These are phyloP conservation scores for Indicator maculatus DNA, from an alignment of 2,113 vertebrate species.

Conservation along the genomic window DNA sequence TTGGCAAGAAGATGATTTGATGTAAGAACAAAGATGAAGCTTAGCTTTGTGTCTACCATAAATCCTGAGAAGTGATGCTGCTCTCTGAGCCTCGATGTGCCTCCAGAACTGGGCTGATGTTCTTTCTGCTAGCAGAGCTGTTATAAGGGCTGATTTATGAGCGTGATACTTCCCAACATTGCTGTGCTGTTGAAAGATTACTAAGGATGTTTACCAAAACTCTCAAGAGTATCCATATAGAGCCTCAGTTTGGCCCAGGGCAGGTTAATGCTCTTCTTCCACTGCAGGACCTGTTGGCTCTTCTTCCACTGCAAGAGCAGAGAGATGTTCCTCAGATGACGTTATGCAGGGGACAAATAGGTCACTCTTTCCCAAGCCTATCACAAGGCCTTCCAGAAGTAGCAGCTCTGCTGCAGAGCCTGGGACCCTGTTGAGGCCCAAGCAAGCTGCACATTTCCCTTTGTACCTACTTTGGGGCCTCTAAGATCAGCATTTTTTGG, in stretches of 20 bases:
- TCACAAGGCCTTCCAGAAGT: background rate
- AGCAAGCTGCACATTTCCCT: background rate
- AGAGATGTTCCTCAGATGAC: background rate
- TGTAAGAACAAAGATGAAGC: background rate
- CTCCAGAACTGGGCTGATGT: background rate
- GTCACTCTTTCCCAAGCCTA: background rate
- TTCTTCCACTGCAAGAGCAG: background rate
- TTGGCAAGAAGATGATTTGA: slow-evolving; percentile 47
- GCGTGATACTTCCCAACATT: background rate
- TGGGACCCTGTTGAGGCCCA: fast-evolving
- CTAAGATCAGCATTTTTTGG: background rate
- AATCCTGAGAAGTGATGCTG: background rate
- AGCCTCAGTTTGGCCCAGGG: background rate
- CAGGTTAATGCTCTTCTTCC: background rate
- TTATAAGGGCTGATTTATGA: background rate
- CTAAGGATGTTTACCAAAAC: background rate
- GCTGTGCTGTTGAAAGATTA: slow-evolving; percentile 4
- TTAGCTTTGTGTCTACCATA: background rate
- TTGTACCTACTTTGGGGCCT: slow-evolving; percentile 11
- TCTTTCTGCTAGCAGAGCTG: background rate
- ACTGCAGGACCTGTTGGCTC: background rate
- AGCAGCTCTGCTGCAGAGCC: background rate
- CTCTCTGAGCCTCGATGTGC: background rate
- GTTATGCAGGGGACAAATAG: background rate
- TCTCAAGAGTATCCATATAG: background rate